Evolutionary conservation across 2,888 invertebrate species (phyloP).

Genomic region (Mythimna pallens): DNA sequence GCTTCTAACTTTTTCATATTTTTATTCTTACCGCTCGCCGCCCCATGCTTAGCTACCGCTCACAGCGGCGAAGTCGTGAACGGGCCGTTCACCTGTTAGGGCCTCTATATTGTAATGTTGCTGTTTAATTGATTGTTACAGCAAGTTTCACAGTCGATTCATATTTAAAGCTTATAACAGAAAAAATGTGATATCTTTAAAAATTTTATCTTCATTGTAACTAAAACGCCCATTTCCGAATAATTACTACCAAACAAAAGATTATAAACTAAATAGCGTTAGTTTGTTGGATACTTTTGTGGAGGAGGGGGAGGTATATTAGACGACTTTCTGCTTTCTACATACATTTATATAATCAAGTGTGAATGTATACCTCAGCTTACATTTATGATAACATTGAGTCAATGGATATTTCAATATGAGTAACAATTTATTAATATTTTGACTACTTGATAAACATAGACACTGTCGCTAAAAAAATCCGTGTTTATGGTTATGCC

Average conservation of each 20-base stretch:
- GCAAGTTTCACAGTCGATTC: constrained; percentile 9
- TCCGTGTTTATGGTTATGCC: constrained; percentile 5
- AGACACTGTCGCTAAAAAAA: constrained; percentile 26
- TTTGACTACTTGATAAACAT: constrained; percentile 24
- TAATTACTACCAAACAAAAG: constrained; percentile 62
- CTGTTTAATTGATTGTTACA: background rate
- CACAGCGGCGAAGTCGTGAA: no score
- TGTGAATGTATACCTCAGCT: constrained; percentile 20
- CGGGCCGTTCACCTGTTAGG: no score
- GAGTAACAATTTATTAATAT: constrained; percentile 6
- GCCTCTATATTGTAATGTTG: background rate
- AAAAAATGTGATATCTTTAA: background rate
- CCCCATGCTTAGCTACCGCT: no score
- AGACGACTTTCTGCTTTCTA: constrained; percentile 33
- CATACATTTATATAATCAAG: constrained; percentile 27
- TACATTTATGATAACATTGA: constrained; percentile 33
- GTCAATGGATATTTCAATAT: constrained; percentile 28
- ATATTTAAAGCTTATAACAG: background rate
- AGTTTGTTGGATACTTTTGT: constrained; percentile 36
- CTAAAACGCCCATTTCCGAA: constrained; percentile 26
- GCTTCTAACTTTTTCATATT: no score
- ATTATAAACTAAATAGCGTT: constrained; percentile 50
- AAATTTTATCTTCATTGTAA: background rate
- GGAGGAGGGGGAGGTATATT: background rate
- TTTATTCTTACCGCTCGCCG: no score